Percentiles rank a stretch among this genome's conserved stretches.
Evolutionary conservation across 2,888 invertebrate genomes (phyloP).

Genomic region (Scaptodrosophila latifasciaeformis): DNA sequence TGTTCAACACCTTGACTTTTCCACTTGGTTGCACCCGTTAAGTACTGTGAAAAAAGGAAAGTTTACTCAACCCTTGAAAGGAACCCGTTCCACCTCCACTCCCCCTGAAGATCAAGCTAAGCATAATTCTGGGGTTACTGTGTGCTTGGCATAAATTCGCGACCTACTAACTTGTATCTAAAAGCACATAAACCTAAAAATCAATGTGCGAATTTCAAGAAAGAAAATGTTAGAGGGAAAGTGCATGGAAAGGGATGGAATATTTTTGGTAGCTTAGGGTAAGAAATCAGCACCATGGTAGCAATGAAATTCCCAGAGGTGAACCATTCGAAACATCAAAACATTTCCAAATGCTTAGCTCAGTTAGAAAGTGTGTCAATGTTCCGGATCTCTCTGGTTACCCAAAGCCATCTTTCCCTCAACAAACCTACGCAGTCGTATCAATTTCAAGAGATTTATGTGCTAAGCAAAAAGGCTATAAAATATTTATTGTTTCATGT

Average conservation of each 20-base stretch:
- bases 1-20: no score
- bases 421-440: no score
- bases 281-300: conserved; percentile 6
- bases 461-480: conserved; percentile 52
- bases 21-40: no score
- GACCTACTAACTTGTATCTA: conserved; percentile 2
- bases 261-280: no score
- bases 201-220: conserved; percentile 26
- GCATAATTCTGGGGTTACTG: no score
- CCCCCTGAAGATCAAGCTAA: no score
- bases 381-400: no score
- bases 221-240: not conserved
- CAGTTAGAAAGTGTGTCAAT: conserved; percentile 2
- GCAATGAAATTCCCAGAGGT: conserved; percentile 1
- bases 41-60: no score
- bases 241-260: not conserved
- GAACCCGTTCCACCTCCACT: no score
- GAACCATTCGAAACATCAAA: not conserved
- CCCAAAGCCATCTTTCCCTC: no score
- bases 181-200: conserved; percentile 14
- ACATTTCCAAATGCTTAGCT: not conserved
- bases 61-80: no score
- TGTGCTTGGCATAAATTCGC: not conserved
- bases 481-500: conserved; percentile 64
- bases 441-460: conserved; percentile 63